Conservation (phyloP, 2,888 invertebrate genomes). For the Dasypolia templi region DNA sequence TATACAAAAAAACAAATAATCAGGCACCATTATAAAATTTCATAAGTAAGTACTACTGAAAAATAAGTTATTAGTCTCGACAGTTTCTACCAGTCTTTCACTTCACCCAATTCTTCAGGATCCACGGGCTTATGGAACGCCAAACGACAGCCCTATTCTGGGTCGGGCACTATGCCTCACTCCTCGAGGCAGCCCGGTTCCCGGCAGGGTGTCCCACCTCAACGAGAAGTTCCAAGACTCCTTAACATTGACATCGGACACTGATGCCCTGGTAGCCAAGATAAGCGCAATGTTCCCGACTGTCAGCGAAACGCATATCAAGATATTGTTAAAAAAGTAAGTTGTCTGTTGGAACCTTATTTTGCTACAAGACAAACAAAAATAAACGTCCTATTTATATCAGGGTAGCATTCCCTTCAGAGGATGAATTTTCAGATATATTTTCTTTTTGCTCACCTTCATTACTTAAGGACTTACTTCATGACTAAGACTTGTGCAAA, state of each 20-base stretch:
- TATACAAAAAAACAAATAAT: neutral
- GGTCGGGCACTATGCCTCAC: slow-evolving; percentile 87
- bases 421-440: neutral
- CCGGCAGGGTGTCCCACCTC: slow-evolving; percentile 87
- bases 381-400: neutral
- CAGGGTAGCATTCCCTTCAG: neutral
- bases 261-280: slow-evolving; percentile 94
- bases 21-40: neutral
- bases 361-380: neutral
- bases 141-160: slow-evolving; percentile 85
- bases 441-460: neutral
- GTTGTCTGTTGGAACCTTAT: slow-evolving; percentile 75
- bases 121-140: slow-evolving; percentile 81
- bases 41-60: neutral
- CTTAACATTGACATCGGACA: slow-evolving; percentile 91
- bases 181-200: slow-evolving; percentile 87
- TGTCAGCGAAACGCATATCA: slow-evolving; percentile 96
- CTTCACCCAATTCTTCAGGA: slow-evolving; percentile 72
- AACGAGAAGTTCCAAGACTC: slow-evolving; percentile 91
- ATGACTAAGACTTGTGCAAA: neutral
- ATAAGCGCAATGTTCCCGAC: slow-evolving; percentile 97
- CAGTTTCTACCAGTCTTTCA: neutral
- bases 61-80: neutral
- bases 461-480: neutral
- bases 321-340: slow-evolving; percentile 96